Percentiles rank a stretch among this genome's conserved stretches.
Conservation (phyloP, 2,113 vertebrate genomes). For the human region DNA sequence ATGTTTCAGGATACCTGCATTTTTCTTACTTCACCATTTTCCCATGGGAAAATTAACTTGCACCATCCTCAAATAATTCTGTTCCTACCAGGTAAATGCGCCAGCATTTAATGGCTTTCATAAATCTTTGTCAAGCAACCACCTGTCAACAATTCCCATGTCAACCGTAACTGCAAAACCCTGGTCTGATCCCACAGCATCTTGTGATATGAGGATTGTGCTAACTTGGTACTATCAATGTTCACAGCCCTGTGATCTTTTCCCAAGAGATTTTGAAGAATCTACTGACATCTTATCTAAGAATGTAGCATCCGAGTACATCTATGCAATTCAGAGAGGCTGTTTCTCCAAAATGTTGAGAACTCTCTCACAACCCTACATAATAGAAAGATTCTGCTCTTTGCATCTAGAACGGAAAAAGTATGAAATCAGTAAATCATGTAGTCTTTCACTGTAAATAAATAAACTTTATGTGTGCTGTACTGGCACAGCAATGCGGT, state of each 20-base stretch:
- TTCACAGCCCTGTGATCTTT: background rate
- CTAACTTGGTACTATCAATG: background rate
- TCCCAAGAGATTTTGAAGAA: background rate
- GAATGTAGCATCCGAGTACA: background rate
- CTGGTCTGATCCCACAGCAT: background rate
- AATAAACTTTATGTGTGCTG: background rate
- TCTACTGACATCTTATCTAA: background rate
- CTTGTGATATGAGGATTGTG: background rate
- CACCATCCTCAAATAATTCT: background rate
- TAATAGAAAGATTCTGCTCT: background rate
- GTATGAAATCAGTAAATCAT: background rate
- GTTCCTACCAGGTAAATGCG: background rate
- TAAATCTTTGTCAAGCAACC: slow-evolving; percentile 23
- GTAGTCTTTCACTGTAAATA: background rate
- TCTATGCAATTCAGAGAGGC: background rate
- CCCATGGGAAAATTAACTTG: background rate
- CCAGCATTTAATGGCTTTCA: background rate
- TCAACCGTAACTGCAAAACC: background rate
- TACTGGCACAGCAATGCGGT: background rate
- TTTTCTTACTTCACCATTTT: background rate
- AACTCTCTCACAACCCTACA: background rate
- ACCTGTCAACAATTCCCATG: background rate
- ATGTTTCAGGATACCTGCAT: background rate
- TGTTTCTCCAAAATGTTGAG: background rate
- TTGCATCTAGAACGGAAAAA: background rate